Evolutionary conservation across 2,797 vertebrate genomes (phyloP).

Genomic region (Hypotaenidia philippensis): DNA sequence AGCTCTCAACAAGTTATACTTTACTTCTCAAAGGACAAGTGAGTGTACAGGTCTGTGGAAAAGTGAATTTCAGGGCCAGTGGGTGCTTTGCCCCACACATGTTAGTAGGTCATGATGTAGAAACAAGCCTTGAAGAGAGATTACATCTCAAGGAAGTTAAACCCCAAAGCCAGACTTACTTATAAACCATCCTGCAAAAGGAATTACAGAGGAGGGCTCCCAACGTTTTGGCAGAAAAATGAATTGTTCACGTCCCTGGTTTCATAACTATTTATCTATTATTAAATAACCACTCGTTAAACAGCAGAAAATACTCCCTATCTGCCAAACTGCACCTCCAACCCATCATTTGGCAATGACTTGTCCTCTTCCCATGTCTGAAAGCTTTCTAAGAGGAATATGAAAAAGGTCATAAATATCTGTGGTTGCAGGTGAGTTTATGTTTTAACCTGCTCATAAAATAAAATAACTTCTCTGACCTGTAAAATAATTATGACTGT

Average conservation of each 20-base stretch:
- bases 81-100: fast-evolving
- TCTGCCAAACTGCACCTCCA: background rate
- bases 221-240: background rate
- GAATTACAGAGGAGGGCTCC: background rate
- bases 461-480: background rate
- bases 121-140: background rate
- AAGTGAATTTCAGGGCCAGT: background rate
- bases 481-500: background rate
- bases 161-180: background rate
- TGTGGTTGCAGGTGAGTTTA: background rate
- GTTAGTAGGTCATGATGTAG: background rate
- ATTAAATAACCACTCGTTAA: background rate
- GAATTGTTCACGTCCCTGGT: background rate
- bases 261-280: background rate
- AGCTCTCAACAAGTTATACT: background rate
- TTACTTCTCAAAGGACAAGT: background rate
- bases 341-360: background rate
- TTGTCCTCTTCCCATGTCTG: fast-evolving
- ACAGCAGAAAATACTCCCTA: background rate
- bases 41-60: background rate
- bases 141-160: background rate
- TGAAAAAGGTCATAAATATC: background rate
- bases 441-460: background rate
- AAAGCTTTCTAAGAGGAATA: background rate
- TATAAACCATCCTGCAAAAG: background rate